Base-by-base conservation (phyloP, 2,113 vertebrate genomes). In the Mola mola region DNA sequence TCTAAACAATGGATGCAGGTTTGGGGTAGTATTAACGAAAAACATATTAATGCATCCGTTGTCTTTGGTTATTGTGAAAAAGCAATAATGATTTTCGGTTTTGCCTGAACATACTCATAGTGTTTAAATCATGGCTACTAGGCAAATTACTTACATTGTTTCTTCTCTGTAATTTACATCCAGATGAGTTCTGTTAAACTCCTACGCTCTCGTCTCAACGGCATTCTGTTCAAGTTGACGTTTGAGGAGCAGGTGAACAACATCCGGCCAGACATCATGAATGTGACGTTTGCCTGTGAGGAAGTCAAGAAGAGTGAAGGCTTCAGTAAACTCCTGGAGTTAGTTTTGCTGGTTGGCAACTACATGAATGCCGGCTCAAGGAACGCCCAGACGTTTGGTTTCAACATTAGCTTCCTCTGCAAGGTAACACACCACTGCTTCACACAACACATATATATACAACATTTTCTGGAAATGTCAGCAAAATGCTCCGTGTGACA, bases 301-400 rank as follows among this genome's bases (percentile, higher is more conserved):
- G 97, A 98, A 84, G 87, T 98, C 72, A 97, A 95, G 90, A 98
- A 95, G 86, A 98, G 97, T 0, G 96, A 98, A n/a, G 89, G 86
- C 76, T 96, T 98, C 63, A 89, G 83, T 75, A 94, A 63, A 59
- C 87, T 98, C 10, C 83, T 99, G 63, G 96, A 98, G 69, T 24
- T 98, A 61, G 90, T 98, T 41, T 86, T 99, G 16, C 88, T 99
- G 62, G 90, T 98, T 21, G 97, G 97, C 16, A 99, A 99, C 87
- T 99, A 96, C 91, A 99, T 99, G 97, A 99, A 99, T 41, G 92
- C 97, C 0, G 97, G 97, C 61, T 98, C 97, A 15, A 93, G 97
- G 80, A 99, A 99, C 0, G 97, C 97, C 9, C 96, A 98, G 10
- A 97, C 96, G 0, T 93, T 98, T 1, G 97, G 96, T 15, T 99